Base-by-base conservation (phyloP, 2,888 invertebrate genomes). In the Monoplex corrugatus region DNA sequence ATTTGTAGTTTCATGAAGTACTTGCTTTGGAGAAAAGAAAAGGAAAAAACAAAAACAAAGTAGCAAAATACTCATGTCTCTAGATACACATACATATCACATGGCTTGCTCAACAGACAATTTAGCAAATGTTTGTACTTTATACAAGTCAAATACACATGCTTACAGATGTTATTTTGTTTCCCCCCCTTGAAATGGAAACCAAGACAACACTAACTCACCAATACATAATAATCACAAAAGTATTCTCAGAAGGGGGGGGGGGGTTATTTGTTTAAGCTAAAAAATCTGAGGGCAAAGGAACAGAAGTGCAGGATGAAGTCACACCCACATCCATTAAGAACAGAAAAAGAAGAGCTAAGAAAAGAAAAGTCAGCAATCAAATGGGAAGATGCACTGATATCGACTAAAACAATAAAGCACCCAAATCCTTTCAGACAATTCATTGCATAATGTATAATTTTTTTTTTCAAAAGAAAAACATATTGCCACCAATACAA, bases 381-480 rank as follows among this genome's bases (percentile, higher is more conserved):
- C 40, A 43, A 10, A 78, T 2, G 38, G 10, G 16, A 40, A 38
- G 19, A 44, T 5, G 8, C 6, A 50, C 1, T 0, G 40, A 16
- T 63, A 32, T 5, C 2, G 23, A 50, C 1, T 0, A 63, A 16
- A 85, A 32, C 16, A 35, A 63, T 35, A 35, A 43, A 68, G 63
- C 86, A 86, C 68, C 86, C 86, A 57, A 43, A 32, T 86, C 86
- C 86, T 86, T 86, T 86, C 86, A 68, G 10, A 23, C 68, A 80
- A 43, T 13, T 80, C 85, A 88, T 88, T 88, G 88, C 88, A 88
- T 88, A 88, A 85, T 84, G 82, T 38, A 84, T 83, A 84, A 72
- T 57, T 16, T 57, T 68, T 63, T 68, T 35, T 78, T 68, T 68
- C n/a, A 82, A 45, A 44, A 44, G 6, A 38, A 85, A 85, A 85